Conservation (phyloP, 2,888 invertebrate genomes). For the Allophyes oxyacanthae region DNA sequence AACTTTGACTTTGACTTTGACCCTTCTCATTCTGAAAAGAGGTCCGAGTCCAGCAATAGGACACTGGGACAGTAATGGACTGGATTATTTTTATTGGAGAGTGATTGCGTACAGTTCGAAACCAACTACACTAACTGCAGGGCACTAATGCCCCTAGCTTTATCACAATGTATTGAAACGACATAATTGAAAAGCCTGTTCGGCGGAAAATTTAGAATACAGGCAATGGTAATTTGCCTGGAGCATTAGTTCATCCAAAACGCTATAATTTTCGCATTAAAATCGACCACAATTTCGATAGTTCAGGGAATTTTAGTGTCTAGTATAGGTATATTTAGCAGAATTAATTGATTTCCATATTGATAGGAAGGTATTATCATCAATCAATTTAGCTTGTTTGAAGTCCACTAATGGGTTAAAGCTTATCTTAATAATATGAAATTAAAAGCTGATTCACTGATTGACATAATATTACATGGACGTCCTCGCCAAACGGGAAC, state of each 20-base stretch:
- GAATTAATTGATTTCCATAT: constrained; percentile 4
- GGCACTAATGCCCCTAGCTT: constrained; percentile 37
- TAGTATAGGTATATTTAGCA: constrained; percentile 2
- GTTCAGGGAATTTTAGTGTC: constrained; percentile 9
- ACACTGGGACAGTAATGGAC: too few species aligned
- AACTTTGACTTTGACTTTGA: too few species aligned
- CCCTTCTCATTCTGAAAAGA: too few species aligned
- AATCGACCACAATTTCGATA: constrained; percentile 56
- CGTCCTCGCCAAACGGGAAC: too few species aligned
- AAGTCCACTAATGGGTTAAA: neutral
- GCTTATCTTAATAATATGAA: too few species aligned
- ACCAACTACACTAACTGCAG: constrained; percentile 18
- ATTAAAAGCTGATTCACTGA: too few species aligned
- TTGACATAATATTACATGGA: too few species aligned
- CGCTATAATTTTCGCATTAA: constrained; percentile 61
- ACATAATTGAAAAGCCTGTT: constrained; percentile 59
- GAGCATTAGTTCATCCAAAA: constrained; percentile 51
- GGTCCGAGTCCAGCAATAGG: too few species aligned
- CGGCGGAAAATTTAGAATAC: constrained; percentile 45
- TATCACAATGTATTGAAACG: constrained; percentile 48
- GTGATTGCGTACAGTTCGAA: neutral
- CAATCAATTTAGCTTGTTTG: constrained; percentile 1
- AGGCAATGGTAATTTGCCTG: constrained; percentile 55
- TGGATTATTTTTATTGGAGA: too few species aligned
- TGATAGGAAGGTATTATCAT: neutral